A percentile compares a stretch with the other conserved stretches of the same genome.
These are phyloP conservation scores for Brachyistius frenatus DNA, from an alignment of 2,113 vertebrate genomes.

Conservation along the genomic window DNA sequence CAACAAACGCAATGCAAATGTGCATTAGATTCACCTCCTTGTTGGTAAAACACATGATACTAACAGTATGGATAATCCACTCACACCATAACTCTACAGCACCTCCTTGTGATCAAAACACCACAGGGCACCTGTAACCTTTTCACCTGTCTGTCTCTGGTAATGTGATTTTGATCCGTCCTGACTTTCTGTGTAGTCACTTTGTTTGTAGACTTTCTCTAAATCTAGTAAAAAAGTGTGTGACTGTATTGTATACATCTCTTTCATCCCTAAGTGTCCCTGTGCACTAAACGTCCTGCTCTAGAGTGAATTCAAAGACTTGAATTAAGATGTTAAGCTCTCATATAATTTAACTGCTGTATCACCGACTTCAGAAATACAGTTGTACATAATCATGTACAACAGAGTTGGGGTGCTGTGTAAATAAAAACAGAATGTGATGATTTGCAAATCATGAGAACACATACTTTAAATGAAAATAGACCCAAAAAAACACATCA, in stretches of 20 bases:
- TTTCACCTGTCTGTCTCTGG: constrained; percentile 46
- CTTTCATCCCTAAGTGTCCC: neutral
- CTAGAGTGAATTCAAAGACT: neutral
- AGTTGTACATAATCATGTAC: too few species aligned
- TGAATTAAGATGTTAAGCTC: neutral
- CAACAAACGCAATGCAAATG: too few species aligned
- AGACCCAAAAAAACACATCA: too few species aligned
- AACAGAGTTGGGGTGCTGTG: too few species aligned
- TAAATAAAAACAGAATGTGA: too few species aligned
- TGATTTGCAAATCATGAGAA: too few species aligned
- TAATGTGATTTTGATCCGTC: neutral
- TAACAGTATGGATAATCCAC: neutral
- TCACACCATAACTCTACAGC: neutral
- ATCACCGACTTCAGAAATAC: neutral
- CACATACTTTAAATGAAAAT: too few species aligned
- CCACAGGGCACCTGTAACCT: neutral
- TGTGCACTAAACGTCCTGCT: neutral
- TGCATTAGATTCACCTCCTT: too few species aligned
- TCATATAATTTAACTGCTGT: neutral
- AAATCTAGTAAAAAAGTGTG: neutral
- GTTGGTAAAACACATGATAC: neutral
- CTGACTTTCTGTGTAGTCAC: neutral
- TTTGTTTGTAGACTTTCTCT: neutral
- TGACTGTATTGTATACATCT: neutral
- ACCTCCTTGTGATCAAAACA: neutral